phyloP scores from a whole-genome alignment of 2,113 vertebrate genomes.

The Oxyura jamaicensis region DNA sequence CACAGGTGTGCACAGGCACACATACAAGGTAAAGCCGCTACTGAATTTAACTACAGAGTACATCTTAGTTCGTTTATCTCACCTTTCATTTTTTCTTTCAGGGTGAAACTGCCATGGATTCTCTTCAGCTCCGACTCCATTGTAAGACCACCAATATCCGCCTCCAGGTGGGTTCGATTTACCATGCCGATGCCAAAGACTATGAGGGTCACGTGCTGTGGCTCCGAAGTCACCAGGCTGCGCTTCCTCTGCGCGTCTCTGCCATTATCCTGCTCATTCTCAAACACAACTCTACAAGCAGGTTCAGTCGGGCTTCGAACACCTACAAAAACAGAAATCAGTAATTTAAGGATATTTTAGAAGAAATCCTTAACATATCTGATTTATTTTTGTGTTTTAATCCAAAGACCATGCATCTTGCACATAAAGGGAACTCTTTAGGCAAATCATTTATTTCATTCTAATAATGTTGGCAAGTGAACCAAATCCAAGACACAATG shows the following conservation, averaged over 20 bases:
- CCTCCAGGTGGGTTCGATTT: conserved; percentile 95
- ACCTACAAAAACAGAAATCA: conserved; percentile 42
- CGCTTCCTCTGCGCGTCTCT: conserved; percentile 84
- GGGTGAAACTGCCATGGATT: conserved; percentile 96
- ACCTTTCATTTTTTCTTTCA: conserved; percentile 99
- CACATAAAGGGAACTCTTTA: accelerated
- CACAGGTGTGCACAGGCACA: background rate
- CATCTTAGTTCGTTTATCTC: background rate
- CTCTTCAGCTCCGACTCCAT: conserved; percentile 98
- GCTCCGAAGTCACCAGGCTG: conserved; percentile 89
- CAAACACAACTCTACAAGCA: conserved; percentile 88
- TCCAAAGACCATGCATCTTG: accelerated
- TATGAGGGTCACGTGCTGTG: conserved; percentile 94
- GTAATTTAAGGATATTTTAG: background rate
- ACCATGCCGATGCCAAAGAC: conserved; percentile 98
- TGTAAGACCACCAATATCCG: conserved; percentile 95
- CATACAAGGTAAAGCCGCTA: accelerated
- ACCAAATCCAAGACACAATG: background rate
- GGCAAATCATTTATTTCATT: background rate
- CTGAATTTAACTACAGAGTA: accelerated
- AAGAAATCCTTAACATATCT: background rate
- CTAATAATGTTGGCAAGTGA: background rate
- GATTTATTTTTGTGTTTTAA: background rate
- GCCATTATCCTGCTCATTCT: conserved; percentile 89
- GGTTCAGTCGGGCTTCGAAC: conserved; percentile 88